Conservation (phyloP, 2,797 vertebrate species). For the Phrynocephalus guinanensis region DNA sequence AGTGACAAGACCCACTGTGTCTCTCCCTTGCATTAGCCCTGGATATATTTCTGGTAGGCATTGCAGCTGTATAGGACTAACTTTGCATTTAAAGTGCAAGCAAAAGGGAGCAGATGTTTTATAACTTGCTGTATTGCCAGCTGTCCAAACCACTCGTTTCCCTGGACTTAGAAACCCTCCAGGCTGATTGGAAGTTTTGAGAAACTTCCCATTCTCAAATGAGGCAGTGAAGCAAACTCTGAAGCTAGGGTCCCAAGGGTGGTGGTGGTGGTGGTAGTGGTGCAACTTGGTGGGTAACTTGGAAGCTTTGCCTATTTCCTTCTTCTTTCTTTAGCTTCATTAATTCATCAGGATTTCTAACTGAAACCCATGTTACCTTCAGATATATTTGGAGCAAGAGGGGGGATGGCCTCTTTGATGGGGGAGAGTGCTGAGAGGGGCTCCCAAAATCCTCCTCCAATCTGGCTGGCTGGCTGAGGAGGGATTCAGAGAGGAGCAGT, state of each 20-base stretch:
- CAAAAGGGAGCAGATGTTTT: slow-evolving; percentile 4
- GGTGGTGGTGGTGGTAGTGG: background rate
- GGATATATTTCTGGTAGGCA: background rate
- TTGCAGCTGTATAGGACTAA: background rate
- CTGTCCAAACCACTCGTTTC: slow-evolving; percentile 13
- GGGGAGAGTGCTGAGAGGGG: too few species aligned
- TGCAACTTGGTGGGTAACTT: slow-evolving; percentile 44
- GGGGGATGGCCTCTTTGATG: too few species aligned
- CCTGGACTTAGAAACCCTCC: slow-evolving; percentile 24
- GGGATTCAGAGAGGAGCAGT: too few species aligned
- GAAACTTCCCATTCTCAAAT: slow-evolving; percentile 50
- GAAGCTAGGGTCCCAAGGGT: slow-evolving; percentile 17
- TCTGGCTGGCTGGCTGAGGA: too few species aligned
- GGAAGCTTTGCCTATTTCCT: slow-evolving; percentile 20
- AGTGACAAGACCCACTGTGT: background rate
- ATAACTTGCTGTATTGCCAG: background rate
- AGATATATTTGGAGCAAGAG: background rate
- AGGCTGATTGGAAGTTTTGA: slow-evolving; percentile 44
- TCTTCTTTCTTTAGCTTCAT: slow-evolving; percentile 46
- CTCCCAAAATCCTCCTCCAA: too few species aligned
- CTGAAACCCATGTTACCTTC: slow-evolving; percentile 48
- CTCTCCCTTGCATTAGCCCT: background rate
- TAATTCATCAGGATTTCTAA: slow-evolving; percentile 48
- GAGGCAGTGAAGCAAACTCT: slow-evolving; percentile 35
- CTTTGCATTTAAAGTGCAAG: background rate